Evolutionary conservation across 35 echinoderm and acorn worm species (phyloP).

Genomic region (Heliocidaris tuberculata): DNA sequence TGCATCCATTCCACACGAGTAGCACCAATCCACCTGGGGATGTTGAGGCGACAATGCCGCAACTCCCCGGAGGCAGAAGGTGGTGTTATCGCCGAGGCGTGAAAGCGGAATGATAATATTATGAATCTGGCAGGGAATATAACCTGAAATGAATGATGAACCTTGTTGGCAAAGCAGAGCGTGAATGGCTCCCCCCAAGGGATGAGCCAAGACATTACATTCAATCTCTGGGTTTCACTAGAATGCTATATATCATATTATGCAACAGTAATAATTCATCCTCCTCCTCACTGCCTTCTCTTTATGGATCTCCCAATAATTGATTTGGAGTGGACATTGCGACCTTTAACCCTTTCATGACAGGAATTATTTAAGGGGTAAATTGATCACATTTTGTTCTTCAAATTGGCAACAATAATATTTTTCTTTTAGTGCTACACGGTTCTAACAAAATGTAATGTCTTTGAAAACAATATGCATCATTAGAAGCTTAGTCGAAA

Average conservation of each 20-base stretch:
- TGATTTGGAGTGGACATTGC: neutral
- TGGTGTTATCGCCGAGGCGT: neutral
- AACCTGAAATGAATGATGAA: neutral
- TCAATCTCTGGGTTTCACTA: neutral
- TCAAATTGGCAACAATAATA: too few species aligned
- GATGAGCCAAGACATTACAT: neutral
- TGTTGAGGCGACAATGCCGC: neutral
- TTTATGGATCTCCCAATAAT: neutral
- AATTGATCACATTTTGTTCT: too few species aligned
- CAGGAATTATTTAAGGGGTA: too few species aligned
- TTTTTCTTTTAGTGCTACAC: too few species aligned
- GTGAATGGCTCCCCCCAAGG: neutral
- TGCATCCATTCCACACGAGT: neutral
- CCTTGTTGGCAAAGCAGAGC: neutral
- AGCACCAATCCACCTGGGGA: neutral
- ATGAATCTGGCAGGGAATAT: neutral
- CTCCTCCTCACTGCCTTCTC: neutral
- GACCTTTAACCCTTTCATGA: too few species aligned
- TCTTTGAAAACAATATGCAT: too few species aligned
- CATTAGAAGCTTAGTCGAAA: too few species aligned
- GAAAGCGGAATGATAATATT: constrained; percentile 3
- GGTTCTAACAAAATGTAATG: too few species aligned
- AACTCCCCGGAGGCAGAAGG: neutral
- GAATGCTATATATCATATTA: neutral
- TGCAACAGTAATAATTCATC: neutral